phyloP scores from a whole-genome alignment of 1,140 invertebrate species.

The Heliothis virescens region DNA sequence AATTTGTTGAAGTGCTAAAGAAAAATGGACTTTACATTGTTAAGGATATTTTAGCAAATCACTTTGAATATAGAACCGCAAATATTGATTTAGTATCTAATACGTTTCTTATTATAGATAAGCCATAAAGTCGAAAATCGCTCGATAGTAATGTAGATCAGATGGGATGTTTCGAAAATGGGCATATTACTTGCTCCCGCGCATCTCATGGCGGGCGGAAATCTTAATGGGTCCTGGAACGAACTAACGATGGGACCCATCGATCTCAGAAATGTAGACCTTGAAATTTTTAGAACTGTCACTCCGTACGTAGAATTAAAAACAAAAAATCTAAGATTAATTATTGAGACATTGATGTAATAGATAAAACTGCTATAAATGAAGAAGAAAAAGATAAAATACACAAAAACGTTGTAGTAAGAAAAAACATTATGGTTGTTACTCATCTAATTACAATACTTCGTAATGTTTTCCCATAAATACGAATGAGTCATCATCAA shows the following conservation, averaged over 20 bases:
- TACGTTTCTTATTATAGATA: neutral
- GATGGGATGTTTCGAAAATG: constrained; percentile 14
- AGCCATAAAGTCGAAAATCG: neutral
- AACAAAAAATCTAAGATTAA: neutral
- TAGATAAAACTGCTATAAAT: too few species aligned
- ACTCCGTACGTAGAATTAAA: neutral
- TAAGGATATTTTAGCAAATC: neutral
- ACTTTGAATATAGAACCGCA: neutral
- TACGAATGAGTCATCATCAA: constrained; percentile 8
- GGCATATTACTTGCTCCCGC: constrained; percentile 69
- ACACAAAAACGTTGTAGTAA: neutral
- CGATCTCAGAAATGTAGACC: constrained; percentile 73
- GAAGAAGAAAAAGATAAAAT: too few species aligned
- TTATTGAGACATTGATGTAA: too few species aligned
- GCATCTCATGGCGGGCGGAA: constrained; percentile 81
- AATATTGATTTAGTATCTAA: neutral
- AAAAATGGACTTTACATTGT: neutral
- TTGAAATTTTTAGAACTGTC: constrained; percentile 59
- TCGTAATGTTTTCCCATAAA: neutral
- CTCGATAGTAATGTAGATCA: neutral
- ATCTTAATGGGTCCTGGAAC: constrained; percentile 84
- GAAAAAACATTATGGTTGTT: neutral
- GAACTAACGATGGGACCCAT: constrained; percentile 81
- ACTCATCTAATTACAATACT: neutral
- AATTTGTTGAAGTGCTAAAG: neutral